Base-by-base conservation (phyloP, 2,113 vertebrate species). In the Salvator merianae region DNA sequence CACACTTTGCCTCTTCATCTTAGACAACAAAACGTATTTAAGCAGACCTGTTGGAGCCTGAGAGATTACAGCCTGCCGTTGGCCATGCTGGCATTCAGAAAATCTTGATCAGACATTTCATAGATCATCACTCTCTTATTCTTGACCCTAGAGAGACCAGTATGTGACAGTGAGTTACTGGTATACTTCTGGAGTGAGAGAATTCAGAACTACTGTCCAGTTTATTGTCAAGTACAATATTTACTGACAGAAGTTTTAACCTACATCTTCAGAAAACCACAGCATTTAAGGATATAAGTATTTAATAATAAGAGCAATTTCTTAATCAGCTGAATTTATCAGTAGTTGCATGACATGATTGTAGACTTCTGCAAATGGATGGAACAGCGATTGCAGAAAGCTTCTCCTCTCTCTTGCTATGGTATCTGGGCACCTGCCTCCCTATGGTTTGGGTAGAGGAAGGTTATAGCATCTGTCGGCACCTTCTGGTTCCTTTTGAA, bases 381-480 rank as follows among this genome's bases (percentile, higher is more conserved):
- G 62, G 55, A 72, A 30, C 5, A 2, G 28, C 7, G 26, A 59
- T 38, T n/a, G 14, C 40, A 36, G 72, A 82, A 30, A 62, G 28
- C 72, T 84, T 65, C 77, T 84, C 81, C 84, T 84, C 71, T 93
- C 55, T 24, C 87, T 85, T 38, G 53, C 62, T 13, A 74, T 68
- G 36, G 79, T 84, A 69, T 88, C 82, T 88, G 75, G 90, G 43
- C 34, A 88, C 80, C 74, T 84, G 87, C 24, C 59, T 91, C 80
- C 86, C 84, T 88, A 30, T 83, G 77, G n/a, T 43, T 86, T 77
- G 74, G 62, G 87, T 88, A 92, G 70, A 82, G 73, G 79, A 90
- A 92, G 90, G 78, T 90, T 79, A 92, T 90, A 77, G 72, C 90
- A 90, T 62, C 24, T 34, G 73, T 90, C 88, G 83, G 0, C 79